These are phyloP conservation scores for Hirtodrosophila confusa DNA, from an alignment of 2,888 invertebrate species.

Conservation along the genomic window DNA sequence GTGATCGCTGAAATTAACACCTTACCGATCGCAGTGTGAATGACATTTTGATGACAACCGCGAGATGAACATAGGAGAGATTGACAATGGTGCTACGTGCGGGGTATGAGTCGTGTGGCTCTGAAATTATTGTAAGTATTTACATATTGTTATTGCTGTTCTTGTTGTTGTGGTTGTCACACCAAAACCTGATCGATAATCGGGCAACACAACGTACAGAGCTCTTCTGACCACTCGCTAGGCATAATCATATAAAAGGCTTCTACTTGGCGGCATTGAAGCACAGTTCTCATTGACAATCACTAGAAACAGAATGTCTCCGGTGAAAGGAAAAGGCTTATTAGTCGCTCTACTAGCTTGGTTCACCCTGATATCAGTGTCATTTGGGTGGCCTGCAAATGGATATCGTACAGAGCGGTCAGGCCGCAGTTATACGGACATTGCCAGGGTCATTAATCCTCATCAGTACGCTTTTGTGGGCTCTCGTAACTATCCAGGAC, in stretches of 20 bases:
- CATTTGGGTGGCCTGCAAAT: slow-evolving; percentile 27
- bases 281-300: slow-evolving; percentile 7
- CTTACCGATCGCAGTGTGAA: slow-evolving; percentile 50
- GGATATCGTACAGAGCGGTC: slow-evolving; percentile 29
- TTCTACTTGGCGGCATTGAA: slow-evolving; percentile 7
- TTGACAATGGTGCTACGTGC: slow-evolving; percentile 54
- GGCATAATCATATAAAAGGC: slow-evolving; percentile 58
- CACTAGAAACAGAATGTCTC: slow-evolving; percentile 10
- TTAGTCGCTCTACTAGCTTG: slow-evolving; percentile 2
- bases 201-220: slow-evolving; percentile 38
- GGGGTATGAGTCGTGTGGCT: slow-evolving; percentile 41
- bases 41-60: slow-evolving; percentile 53
- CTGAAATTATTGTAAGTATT: slow-evolving; percentile 5
- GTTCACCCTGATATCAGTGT: neutral
- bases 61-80: slow-evolving; percentile 29
- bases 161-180: slow-evolving; percentile 20
- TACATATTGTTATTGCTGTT: neutral
- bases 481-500: slow-evolving; percentile 85
- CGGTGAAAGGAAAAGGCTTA: slow-evolving; percentile 6
- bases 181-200: slow-evolving; percentile 68
- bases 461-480: slow-evolving; percentile 86
- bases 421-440: slow-evolving; percentile 87
- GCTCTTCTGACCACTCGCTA: slow-evolving; percentile 22
- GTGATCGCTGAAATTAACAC: slow-evolving; percentile 18
- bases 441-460: slow-evolving; percentile 88